Base-by-base conservation (phyloP, 1,140 invertebrate genomes). In the Papilio glaucus region DNA sequence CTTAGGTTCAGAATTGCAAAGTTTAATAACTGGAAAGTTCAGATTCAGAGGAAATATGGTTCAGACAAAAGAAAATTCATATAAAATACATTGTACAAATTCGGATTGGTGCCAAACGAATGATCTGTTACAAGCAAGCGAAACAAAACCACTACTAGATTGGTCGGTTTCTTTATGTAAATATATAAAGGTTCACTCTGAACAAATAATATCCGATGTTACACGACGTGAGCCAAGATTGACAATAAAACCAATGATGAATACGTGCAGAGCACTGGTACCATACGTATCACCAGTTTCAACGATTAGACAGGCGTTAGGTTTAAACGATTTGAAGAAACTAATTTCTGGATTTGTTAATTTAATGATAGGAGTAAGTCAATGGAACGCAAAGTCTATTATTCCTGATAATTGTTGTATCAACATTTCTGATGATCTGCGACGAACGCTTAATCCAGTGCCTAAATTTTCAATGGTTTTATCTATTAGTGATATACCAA, bases 301-400 rank as follows among this genome's bases (percentile, higher is more conserved):
- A 26, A 61, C 13, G 15, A 41, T 24, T 45, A 72, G 21, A 12
- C 9, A 38, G 1, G 37, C 33, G n/a, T 29, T 72, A 29, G 38
- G 29, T 65, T 24, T 39, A 49, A 67, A 41, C 15, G 61, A 67
- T 71, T 41, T 69, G 69, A 18, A 29, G 29, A 68, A 45, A 33
- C 2, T 24, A 26, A 26, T 68, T 29, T 13, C 21, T n/a, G 41
- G 41, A 29, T 45, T 42, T n/a, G n/a, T n/a, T 26, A 68, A 68
- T 68, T 68, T 68, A 29, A 45, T 45, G 65, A 15, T 21, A 26
- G 21, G 65, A 29, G n/a, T 68, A 45, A 45, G 13, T 26, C 21
- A 8, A n/a, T 45, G 18, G 41, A 13, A 26, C 7, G 26, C 15
- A 15, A 33, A 10, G 53, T 26, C n/a, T 6, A 13, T 33, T 49